A percentile compares a stretch with the other conserved stretches of the same genome.
Conservation (phyloP, 2,113 vertebrate species). For the Psittacula cyanocephala region DNA sequence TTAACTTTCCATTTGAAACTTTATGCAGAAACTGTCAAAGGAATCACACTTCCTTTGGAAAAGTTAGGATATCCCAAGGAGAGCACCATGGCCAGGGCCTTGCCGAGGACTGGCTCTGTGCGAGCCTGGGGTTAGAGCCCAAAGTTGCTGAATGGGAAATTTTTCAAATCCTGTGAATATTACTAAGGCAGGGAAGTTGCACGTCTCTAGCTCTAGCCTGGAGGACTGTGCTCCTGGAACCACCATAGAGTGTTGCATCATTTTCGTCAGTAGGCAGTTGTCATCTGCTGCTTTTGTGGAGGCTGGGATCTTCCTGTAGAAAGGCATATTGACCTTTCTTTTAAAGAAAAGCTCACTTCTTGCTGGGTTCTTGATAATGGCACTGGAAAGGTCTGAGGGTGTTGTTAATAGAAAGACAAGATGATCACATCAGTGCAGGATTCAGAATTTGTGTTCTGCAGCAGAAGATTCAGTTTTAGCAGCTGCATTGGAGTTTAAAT, state of each 20-base stretch:
- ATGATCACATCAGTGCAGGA: not conserved
- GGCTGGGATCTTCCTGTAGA: not conserved
- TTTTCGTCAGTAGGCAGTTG: not conserved
- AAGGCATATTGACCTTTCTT: not conserved
- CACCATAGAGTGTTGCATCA: not conserved
- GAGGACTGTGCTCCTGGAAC: not conserved
- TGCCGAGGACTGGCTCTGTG: not conserved
- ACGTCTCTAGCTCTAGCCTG: not conserved
- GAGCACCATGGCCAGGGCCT: not conserved
- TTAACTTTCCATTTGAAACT: not conserved
- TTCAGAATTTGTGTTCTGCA: not conserved
- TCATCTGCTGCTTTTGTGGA: not conserved
- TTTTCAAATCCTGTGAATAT: conserved; percentile 10
- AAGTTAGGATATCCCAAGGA: not conserved
- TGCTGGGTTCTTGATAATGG: not conserved
- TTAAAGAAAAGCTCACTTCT: not conserved
- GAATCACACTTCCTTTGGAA: not conserved
- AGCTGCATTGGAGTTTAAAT: not conserved
- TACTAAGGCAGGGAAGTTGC: not conserved
- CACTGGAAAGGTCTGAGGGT: not conserved
- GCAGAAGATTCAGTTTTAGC: not conserved
- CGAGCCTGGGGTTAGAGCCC: not conserved
- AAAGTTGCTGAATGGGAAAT: conserved; percentile 10
- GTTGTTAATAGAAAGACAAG: not conserved
- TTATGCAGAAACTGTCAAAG: not conserved